phyloP scores from a whole-genome alignment of 2,888 invertebrate species.

The Aphelenchoides bicaudatus region DNA sequence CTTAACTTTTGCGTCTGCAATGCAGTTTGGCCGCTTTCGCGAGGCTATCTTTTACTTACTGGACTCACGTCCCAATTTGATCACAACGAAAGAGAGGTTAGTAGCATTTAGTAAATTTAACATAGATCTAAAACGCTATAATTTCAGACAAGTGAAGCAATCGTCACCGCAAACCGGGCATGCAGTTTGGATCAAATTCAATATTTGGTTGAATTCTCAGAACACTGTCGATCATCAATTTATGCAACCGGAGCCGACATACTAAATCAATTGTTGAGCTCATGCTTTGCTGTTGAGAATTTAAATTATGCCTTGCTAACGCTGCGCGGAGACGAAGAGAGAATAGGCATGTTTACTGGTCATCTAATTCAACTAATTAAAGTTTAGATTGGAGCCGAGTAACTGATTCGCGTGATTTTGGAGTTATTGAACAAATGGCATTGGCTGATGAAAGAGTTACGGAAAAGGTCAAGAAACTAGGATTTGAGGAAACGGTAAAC shows the following conservation, averaged over 20 bases:
- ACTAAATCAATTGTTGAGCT: slow-evolving; percentile 36
- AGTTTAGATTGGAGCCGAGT: slow-evolving; percentile 8
- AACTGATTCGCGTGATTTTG: slow-evolving; percentile 33
- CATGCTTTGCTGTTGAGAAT: slow-evolving; percentile 40
- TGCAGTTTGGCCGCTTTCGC: slow-evolving; percentile 37
- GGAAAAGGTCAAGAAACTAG: slow-evolving; percentile 30
- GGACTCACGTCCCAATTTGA: slow-evolving; percentile 37
- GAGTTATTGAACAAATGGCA: slow-evolving; percentile 30
- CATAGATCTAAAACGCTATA: not conserved
- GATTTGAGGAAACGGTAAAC: slow-evolving; percentile 38
- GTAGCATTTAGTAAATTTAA: slow-evolving; percentile 1
- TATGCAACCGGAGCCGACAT: slow-evolving; percentile 37
- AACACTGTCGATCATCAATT: slow-evolving; percentile 32
- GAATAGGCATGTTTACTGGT: slow-evolving; percentile 30
- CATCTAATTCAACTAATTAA: not conserved
- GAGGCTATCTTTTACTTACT: slow-evolving; percentile 38
- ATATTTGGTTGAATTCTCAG: slow-evolving; percentile 29
- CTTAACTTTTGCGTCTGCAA: slow-evolving; percentile 40
- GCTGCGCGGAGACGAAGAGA: slow-evolving; percentile 41
- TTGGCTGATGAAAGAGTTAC: slow-evolving; percentile 19
- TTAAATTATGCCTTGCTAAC: slow-evolving; percentile 35
- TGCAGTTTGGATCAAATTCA: slow-evolving; percentile 31
- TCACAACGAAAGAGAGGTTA: slow-evolving; percentile 44
- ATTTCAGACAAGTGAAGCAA: slow-evolving; percentile 20
- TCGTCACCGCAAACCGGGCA: slow-evolving; percentile 23